These are phyloP conservation scores for Lasioglossum morio DNA, from an alignment of 2,888 invertebrate species.

Conservation along the genomic window DNA sequence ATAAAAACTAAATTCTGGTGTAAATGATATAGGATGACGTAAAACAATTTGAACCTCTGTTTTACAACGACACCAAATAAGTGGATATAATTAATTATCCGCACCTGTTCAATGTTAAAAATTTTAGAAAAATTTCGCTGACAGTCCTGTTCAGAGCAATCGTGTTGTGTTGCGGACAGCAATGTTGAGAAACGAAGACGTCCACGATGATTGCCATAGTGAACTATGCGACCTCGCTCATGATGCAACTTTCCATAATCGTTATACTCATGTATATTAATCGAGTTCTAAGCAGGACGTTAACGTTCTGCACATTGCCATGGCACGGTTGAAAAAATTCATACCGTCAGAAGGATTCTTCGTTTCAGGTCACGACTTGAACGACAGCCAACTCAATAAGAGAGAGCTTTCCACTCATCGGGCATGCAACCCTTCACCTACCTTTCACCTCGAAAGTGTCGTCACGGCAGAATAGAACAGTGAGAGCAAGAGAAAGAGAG, in stretches of 20 bases:
- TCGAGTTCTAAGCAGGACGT: neutral
- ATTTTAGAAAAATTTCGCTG: too few species aligned
- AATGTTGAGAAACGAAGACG: neutral
- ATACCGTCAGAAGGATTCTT: constrained; percentile 43
- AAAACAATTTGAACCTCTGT: too few species aligned
- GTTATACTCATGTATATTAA: constrained; percentile 5
- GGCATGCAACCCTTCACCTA: constrained; percentile 67
- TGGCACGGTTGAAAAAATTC: constrained; percentile 22
- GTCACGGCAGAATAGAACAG: constrained; percentile 28
- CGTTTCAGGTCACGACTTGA: constrained; percentile 58
- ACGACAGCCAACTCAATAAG: constrained; percentile 55
- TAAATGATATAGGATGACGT: too few species aligned
- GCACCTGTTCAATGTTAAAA: too few species aligned
- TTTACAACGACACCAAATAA: too few species aligned
- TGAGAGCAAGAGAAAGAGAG: neutral
- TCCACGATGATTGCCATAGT: neutral
- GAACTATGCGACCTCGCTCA: neutral
- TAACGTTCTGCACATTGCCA: constrained; percentile 32
- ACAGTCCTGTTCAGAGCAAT: too few species aligned
- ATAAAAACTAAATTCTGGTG: too few species aligned
- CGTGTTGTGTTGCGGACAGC: neutral
- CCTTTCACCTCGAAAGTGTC: constrained; percentile 56
- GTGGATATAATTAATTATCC: too few species aligned
- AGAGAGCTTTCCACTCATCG: constrained; percentile 50
- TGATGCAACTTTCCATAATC: constrained; percentile 12